These are phyloP conservation scores for Zapus hudsonius DNA, from an alignment of 2,113 vertebrate species.

Conservation along the genomic window DNA sequence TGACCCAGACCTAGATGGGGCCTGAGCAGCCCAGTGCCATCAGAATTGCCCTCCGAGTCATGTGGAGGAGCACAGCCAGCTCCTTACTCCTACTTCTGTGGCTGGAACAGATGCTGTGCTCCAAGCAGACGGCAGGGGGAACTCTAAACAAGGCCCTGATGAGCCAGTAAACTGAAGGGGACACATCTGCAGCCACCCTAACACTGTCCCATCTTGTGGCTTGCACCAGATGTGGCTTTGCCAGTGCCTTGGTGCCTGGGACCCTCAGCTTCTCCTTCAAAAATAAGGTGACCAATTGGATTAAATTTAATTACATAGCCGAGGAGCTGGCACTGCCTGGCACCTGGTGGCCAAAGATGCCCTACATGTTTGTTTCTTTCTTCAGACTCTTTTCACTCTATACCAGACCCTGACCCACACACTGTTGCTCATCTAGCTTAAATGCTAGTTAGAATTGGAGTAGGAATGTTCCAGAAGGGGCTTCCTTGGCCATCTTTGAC, in stretches of 20 bases:
- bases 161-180: too few relatives aligned
- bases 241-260: not conserved
- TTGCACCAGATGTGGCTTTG: not conserved
- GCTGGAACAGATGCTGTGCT: not conserved
- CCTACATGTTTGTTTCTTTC: not conserved
- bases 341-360: not conserved
- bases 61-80: not conserved
- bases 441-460: not conserved
- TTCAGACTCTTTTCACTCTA: not conserved
- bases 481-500: not conserved
- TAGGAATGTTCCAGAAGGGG: conserved; percentile 45
- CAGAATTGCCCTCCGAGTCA: not conserved
- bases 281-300: conserved; percentile 26
- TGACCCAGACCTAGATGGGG: not conserved
- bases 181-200: not conserved
- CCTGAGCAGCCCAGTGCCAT: not conserved
- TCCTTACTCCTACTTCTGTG: not conserved
- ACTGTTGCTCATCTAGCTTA: not conserved
- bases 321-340: not conserved
- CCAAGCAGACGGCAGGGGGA: not conserved
- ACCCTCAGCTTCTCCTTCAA: conserved; percentile 36
- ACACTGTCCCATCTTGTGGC: not conserved
- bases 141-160: not conserved
- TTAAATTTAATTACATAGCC: conserved; percentile 9
- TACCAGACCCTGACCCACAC: not conserved